Conservation (phyloP, 1,140 invertebrate genomes). For the Nasonia vitripennis region DNA sequence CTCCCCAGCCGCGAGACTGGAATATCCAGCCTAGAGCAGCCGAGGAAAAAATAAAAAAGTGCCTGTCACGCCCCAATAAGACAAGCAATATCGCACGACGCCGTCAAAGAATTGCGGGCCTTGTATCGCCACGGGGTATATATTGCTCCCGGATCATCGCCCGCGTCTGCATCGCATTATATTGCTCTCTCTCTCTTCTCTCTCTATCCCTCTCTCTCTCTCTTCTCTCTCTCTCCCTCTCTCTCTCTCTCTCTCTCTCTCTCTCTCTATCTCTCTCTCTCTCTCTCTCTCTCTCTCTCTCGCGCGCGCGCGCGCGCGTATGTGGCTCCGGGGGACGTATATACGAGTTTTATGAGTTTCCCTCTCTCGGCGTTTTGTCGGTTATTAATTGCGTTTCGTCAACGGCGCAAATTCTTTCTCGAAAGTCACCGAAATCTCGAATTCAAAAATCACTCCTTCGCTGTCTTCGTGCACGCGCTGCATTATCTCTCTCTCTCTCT, state of each 20-base stretch:
- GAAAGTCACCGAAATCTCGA: background rate
- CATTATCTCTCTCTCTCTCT: background rate
- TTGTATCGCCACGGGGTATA: conserved; percentile 55
- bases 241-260: too few species aligned
- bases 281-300: too few species aligned
- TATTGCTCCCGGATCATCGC: conserved; percentile 65
- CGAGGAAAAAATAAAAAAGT: conserved; percentile 6
- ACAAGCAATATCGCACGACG: conserved; percentile 63
- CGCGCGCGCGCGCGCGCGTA: too few species aligned
- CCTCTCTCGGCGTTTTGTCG: background rate
- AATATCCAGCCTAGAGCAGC: too few species aligned
- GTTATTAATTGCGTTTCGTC: background rate
- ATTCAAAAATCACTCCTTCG: background rate
- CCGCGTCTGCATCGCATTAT: conserved; percentile 61
- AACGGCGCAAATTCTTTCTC: too few species aligned
- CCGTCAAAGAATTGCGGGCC: conserved; percentile 56
- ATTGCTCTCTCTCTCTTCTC: background rate
- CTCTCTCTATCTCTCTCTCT: too few species aligned
- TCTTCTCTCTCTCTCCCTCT: too few species aligned
- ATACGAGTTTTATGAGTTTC: background rate
- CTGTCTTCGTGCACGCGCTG: background rate
- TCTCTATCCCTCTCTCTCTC: too few species aligned
- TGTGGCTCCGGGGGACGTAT: background rate
- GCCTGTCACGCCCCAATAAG: conserved; percentile 60
- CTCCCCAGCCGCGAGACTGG: background rate